Base-by-base conservation (phyloP, 37 sponge, comb jelly and placozoan species). In the Axinella damicornis region DNA sequence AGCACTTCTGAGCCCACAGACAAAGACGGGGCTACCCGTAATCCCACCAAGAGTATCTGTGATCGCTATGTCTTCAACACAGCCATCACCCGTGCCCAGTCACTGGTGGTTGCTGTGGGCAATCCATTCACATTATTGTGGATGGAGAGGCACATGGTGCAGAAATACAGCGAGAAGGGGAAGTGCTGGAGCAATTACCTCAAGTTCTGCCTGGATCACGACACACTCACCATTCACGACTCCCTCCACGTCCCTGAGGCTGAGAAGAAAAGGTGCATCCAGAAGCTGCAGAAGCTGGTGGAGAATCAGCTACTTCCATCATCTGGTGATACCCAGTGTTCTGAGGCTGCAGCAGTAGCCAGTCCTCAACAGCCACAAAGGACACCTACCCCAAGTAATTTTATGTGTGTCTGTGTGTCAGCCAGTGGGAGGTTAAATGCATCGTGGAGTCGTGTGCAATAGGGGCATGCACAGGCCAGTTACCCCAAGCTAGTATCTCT, bases 141-240 rank as follows among this genome's bases (percentile, higher is more conserved):
- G 65, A 61, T 58, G 17, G 87, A 87, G 41, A 32, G 79, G 53
- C 57, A 31, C 71, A 81, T 81, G 82, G 38, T 81, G 37, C 46
- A 34, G 71, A 81, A 60, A 71, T 81, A 81, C 56, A 71, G 82
- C 60, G 62, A 76, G 35, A 65, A 75, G 28, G 63, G 57, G 14
- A 72, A 77, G 30, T 83, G 83, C 65, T 89, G 89, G 89, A 89
- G 89, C 52, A 71, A 71, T 31, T 89, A 70, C 57, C 73, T 89
- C 36, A 78, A 83, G 73, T 46, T 58, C 19, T 89, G 89, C 53
- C 22, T 81, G 35, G 80, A 86, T 18, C 37, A 74, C 5, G 31
- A 55, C 30, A 71, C 72, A 39, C 40, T 71, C 2, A 19, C 54
- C 13, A 34, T 67, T 33, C 33, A 67, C 9, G 5, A 30, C 32